Percentiles rank a stretch among this genome's conserved stretches.
These are phyloP conservation scores for Nothoprocta pentlandii DNA, from an alignment of 2,113 vertebrate species.

Conservation along the genomic window DNA sequence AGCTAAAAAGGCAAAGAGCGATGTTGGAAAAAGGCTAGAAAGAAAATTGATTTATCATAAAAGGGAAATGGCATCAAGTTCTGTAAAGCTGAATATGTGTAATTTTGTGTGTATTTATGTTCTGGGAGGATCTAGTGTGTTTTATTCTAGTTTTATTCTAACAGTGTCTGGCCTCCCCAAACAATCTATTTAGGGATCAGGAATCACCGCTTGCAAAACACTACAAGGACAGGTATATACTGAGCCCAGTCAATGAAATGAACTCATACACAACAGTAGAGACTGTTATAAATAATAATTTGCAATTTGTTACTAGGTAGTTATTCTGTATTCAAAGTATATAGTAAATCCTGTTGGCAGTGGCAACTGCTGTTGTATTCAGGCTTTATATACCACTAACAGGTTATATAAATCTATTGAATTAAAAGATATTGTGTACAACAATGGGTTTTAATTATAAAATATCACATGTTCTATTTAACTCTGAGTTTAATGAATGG, in stretches of 20 bases:
- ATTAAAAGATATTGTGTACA: constrained; percentile 55
- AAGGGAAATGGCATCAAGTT: background rate
- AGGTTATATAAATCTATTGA: constrained; percentile 62
- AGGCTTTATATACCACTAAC: constrained; percentile 16
- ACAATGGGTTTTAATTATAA: constrained; percentile 61
- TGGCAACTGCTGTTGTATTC: background rate
- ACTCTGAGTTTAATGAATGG: constrained; percentile 51
- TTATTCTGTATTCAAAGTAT: background rate
- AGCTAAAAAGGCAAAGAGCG: background rate
- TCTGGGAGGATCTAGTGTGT: background rate
- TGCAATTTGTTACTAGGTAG: background rate
- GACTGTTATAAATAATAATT: background rate
- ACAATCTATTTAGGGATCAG: background rate
- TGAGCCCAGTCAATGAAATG: background rate
- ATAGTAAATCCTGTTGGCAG: background rate
- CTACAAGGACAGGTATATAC: background rate
- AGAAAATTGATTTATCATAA: background rate
- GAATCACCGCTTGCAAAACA: background rate
- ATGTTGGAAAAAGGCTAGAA: background rate
- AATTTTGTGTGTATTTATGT: background rate
- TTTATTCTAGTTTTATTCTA: background rate
- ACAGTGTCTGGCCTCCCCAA: background rate
- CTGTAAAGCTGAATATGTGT: background rate
- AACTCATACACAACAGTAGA: background rate
- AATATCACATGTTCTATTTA: constrained; percentile 39